Conservation (phyloP, 1,140 invertebrate genomes). For the Cepaea nemoralis region DNA sequence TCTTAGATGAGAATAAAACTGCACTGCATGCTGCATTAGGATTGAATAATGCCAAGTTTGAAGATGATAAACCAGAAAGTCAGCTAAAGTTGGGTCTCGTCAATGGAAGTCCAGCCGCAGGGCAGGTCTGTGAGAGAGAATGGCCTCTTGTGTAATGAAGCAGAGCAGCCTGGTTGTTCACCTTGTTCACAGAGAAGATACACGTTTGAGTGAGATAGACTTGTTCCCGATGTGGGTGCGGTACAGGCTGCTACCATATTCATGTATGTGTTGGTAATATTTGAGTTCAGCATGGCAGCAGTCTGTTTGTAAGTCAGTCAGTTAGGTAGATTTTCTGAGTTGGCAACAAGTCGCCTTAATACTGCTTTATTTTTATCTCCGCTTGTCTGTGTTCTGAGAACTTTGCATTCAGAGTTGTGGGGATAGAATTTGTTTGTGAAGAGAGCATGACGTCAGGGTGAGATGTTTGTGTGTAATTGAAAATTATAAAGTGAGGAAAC, state of each 20-base stretch:
- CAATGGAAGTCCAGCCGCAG: not conserved
- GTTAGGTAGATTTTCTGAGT: not conserved
- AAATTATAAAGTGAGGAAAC: too few species aligned
- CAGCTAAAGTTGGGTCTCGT: not conserved
- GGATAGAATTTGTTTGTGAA: too few species aligned
- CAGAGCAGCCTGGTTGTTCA: not conserved
- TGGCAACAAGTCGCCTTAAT: too few species aligned
- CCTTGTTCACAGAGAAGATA: not conserved
- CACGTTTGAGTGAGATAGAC: not conserved
- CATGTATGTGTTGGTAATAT: not conserved
- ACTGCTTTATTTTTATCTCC: too few species aligned
- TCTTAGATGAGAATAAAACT: not conserved
- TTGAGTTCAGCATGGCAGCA: not conserved
- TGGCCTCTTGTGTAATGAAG: not conserved
- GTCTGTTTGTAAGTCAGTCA: not conserved
- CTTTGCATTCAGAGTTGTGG: too few species aligned
- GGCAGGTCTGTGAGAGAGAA: not conserved
- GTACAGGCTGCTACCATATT: not conserved
- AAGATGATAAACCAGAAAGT: slow-evolving; percentile 13
- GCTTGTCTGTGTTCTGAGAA: too few species aligned
- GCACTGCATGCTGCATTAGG: slow-evolving; percentile 6
- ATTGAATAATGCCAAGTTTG: not conserved
- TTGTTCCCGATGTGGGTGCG: not conserved
- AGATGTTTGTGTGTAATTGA: too few species aligned
- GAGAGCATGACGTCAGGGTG: too few species aligned